Conservation (phyloP, 2,888 invertebrate genomes). For the Abrostola triplasia region DNA sequence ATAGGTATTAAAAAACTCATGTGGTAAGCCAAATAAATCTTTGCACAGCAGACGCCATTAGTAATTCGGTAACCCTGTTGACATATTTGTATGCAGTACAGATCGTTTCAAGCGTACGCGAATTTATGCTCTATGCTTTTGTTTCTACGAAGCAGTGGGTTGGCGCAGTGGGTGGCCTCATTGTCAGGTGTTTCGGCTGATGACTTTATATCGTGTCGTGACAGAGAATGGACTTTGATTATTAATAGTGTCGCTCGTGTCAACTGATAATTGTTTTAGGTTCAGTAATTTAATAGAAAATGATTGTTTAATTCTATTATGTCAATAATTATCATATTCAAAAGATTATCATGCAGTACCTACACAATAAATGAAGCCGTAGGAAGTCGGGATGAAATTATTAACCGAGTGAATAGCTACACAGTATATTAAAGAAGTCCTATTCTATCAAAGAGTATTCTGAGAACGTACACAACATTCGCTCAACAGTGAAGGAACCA, state of each 20-base stretch:
- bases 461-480: conserved; percentile 58
- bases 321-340: too few relatives aligned
- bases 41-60: conserved; percentile 23
- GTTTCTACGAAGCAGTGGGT: conserved; percentile 72
- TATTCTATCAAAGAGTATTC: conserved; percentile 58
- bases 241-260: conserved; percentile 17
- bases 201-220: conserved; percentile 42
- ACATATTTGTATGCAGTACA: conserved; percentile 72
- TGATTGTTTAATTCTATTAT: too few relatives aligned
- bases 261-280: not conserved
- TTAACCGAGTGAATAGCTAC: conserved; percentile 35
- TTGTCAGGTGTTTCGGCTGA: conserved; percentile 61
- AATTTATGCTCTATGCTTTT: conserved; percentile 73
- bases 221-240: conserved; percentile 36
- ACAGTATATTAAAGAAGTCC: conserved; percentile 39
- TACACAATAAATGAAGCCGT: conserved; percentile 17
- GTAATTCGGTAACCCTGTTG: conserved; percentile 53
- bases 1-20: conserved; percentile 4
- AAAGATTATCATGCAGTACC: too few relatives aligned
- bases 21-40: conserved; percentile 36
- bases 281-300: not conserved
- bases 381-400: conserved; percentile 37
- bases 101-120: conserved; percentile 60
- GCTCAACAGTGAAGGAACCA: conserved; percentile 55
- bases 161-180: conserved; percentile 75